phyloP scores from a whole-genome alignment of 2,797 vertebrate species.

The Parauchenoglanis punctatus region DNA sequence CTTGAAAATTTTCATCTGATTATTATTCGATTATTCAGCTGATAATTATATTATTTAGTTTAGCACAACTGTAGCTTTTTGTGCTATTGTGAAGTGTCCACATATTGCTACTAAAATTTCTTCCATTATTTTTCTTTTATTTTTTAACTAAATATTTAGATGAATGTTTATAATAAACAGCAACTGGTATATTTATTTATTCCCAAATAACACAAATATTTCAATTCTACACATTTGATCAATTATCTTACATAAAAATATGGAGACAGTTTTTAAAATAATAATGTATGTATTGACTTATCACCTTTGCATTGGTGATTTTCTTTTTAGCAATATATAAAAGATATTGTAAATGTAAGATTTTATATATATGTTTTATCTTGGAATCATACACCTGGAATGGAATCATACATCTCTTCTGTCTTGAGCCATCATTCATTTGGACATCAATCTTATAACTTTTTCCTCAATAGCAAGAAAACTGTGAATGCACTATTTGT shows the following conservation, averaged over 20 bases:
- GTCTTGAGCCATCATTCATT: not conserved
- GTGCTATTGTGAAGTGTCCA: not conserved
- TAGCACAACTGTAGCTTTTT: constrained; percentile 17
- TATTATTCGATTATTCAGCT: constrained; percentile 3
- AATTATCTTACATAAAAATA: not conserved
- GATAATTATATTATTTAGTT: constrained; percentile 5
- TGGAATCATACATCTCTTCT: too few species aligned
- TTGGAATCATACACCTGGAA: not conserved
- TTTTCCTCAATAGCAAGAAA: not conserved
- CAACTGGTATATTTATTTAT: not conserved
- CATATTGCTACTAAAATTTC: not conserved
- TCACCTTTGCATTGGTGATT: not conserved
- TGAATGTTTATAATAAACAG: not conserved
- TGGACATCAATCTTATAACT: not conserved
- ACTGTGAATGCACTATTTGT: not conserved
- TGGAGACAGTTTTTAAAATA: not conserved
- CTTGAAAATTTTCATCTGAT: constrained; percentile 18
- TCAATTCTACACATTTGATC: not conserved
- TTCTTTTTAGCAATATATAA: not conserved
- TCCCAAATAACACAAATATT: not conserved
- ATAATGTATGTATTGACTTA: not conserved
- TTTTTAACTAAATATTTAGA: not conserved
- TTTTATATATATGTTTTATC: not conserved
- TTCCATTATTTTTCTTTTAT: constrained; percentile 4
- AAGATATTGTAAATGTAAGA: not conserved